These are phyloP conservation scores for Drosophila kuntzei DNA, from an alignment of 2,888 invertebrate genomes.

Conservation along the genomic window DNA sequence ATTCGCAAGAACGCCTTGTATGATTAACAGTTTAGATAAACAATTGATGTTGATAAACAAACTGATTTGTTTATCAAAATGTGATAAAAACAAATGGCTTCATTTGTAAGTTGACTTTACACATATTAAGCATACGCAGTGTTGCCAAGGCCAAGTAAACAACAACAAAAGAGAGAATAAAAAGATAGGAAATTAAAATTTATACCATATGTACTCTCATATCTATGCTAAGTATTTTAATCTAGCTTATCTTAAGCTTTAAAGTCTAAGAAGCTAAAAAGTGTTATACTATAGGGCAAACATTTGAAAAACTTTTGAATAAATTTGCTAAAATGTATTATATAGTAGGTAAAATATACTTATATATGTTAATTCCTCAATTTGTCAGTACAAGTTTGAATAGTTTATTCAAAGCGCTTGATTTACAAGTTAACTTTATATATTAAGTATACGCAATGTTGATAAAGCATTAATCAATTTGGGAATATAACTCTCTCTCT, in stretches of 20 bases:
- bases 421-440: too few species aligned
- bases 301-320: too few species aligned
- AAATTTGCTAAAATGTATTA: too few species aligned
- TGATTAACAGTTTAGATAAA: constrained; percentile 28
- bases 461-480: too few species aligned
- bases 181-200: not conserved
- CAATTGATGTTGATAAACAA: constrained; percentile 29
- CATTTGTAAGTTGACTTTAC: constrained; percentile 26
- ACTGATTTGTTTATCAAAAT: constrained; percentile 37
- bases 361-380: too few species aligned
- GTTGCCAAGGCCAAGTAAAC: constrained; percentile 15
- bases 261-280: not conserved
- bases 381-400: too few species aligned
- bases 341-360: too few species aligned
- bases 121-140: constrained; percentile 32
- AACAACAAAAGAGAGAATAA: not conserved
- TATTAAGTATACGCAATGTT: too few species aligned
- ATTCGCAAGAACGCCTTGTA: not conserved
- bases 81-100: constrained; percentile 33
- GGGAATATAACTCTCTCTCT: too few species aligned
- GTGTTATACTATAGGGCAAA: not conserved
- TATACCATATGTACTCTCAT: not conserved
- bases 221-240: constrained; percentile 5
- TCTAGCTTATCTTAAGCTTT: not conserved
- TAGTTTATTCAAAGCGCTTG: too few species aligned